These are phyloP conservation scores for Scelioninae gen. 1 DNA, from an alignment of 2,888 invertebrate species.

Conservation along the genomic window DNA sequence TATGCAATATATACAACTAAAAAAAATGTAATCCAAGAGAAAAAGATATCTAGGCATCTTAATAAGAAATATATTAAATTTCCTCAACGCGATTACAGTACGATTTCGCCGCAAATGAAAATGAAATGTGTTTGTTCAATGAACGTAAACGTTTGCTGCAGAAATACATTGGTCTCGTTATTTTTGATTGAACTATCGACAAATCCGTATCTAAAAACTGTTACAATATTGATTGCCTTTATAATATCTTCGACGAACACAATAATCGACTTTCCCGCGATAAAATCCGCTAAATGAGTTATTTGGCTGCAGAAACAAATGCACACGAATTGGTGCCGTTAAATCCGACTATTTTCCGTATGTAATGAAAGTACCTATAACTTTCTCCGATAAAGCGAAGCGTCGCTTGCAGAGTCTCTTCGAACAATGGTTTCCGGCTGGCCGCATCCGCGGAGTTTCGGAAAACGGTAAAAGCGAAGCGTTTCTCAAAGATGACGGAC, in stretches of 20 bases:
- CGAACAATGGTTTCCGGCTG: slow-evolving; percentile 47
- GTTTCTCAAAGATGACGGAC: too few species aligned
- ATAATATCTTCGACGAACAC: background rate
- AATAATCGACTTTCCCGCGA: slow-evolving; percentile 51
- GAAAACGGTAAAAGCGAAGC: slow-evolving; percentile 27
- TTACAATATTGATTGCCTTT: slow-evolving; percentile 13
- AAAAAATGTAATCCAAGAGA: background rate
- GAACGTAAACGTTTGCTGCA: background rate
- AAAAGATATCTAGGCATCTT: too few species aligned
- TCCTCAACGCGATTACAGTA: background rate
- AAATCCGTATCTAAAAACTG: slow-evolving; percentile 5
- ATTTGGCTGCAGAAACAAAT: slow-evolving; percentile 43
- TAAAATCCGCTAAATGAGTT: slow-evolving; percentile 50
- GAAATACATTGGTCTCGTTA: slow-evolving; percentile 11
- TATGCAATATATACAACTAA: too few species aligned
- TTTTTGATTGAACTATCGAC: slow-evolving; percentile 25
- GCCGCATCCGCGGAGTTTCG: slow-evolving; percentile 52
- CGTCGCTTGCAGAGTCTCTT: slow-evolving; percentile 13
- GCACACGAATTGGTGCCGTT: slow-evolving; percentile 24
- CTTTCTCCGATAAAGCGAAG: slow-evolving; percentile 51
- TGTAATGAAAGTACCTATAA: slow-evolving; percentile 43
- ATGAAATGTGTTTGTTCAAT: slow-evolving; percentile 7
- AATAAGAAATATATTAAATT: slow-evolving; percentile 27
- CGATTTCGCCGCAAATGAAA: slow-evolving; percentile 23
- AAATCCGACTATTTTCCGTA: slow-evolving; percentile 22